Evolutionary conservation across 2,888 invertebrate species (phyloP).

Genomic region (Diaperis boleti): DNA sequence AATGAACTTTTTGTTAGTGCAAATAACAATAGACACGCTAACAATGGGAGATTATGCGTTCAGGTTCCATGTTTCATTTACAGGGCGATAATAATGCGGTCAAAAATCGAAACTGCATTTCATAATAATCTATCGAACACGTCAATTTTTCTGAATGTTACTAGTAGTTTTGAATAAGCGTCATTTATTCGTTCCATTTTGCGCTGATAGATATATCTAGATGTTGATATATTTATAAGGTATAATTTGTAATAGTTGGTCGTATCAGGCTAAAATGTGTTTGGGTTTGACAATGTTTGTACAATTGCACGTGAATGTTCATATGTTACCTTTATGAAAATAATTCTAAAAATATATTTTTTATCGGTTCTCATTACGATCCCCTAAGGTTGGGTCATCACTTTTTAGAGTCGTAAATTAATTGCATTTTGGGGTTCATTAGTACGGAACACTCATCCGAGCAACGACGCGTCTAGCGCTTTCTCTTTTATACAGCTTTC

Average conservation of each 20-base stretch:
- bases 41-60: slow-evolving; percentile 3
- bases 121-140: neutral
- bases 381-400: no score
- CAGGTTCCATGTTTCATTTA: neutral
- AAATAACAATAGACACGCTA: slow-evolving; percentile 1
- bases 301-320: neutral
- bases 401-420: no score
- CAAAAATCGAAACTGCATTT: slow-evolving; percentile 4
- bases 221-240: no score
- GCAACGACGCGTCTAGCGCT: no score
- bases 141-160: neutral
- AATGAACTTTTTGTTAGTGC: neutral
- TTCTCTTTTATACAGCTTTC: no score
- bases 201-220: neutral
- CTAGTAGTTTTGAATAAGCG: neutral
- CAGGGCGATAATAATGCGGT: slow-evolving; percentile 4
- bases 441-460: no score
- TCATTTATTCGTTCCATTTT: neutral
- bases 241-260: neutral
- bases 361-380: no score
- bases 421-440: no score
- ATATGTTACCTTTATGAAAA: no score
- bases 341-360: no score
- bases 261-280: neutral
- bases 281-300: neutral